Evolutionary conservation across 2,888 invertebrate genomes (phyloP).

Genomic region (Lepidonotus clava): DNA sequence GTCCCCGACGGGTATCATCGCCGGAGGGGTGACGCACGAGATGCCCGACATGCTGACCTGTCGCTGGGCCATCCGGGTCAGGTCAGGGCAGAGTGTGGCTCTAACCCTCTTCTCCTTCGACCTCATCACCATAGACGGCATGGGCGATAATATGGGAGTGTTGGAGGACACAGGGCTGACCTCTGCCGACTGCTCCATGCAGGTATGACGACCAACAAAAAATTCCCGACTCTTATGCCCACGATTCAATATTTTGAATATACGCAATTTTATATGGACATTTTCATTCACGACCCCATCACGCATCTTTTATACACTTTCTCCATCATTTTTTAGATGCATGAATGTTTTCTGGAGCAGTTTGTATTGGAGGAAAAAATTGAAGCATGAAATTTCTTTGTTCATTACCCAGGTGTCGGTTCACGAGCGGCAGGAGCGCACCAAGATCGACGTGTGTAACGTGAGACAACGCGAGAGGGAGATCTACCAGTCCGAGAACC

Average conservation of each 20-base stretch:
- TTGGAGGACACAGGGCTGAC: background rate
- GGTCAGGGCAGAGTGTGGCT: slow-evolving; percentile 41
- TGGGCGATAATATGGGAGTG: background rate
- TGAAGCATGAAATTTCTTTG: no score
- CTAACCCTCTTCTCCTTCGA: slow-evolving; percentile 52
- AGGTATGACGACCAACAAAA: no score
- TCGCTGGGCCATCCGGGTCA: slow-evolving; percentile 52
- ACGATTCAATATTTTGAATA: no score
- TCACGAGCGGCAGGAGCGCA: slow-evolving; percentile 35
- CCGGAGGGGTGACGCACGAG: slow-evolving; percentile 37
- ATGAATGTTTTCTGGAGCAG: no score
- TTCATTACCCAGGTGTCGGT: no score
- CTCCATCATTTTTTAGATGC: no score
- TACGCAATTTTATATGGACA: no score
- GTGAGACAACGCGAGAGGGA: slow-evolving; percentile 37
- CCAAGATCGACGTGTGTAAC: slow-evolving; percentile 52
- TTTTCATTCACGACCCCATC: no score
- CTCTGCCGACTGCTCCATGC: background rate
- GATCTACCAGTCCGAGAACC: slow-evolving; percentile 32
- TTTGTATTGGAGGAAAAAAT: no score
- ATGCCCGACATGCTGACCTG: slow-evolving; percentile 38
- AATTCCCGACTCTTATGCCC: no score
- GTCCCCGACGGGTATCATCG: slow-evolving; percentile 35
- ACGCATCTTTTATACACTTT: no score
- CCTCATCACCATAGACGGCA: slow-evolving; percentile 39